These are phyloP conservation scores for Sebastes fasciatus DNA, from an alignment of 2,113 vertebrate species.

Conservation along the genomic window DNA sequence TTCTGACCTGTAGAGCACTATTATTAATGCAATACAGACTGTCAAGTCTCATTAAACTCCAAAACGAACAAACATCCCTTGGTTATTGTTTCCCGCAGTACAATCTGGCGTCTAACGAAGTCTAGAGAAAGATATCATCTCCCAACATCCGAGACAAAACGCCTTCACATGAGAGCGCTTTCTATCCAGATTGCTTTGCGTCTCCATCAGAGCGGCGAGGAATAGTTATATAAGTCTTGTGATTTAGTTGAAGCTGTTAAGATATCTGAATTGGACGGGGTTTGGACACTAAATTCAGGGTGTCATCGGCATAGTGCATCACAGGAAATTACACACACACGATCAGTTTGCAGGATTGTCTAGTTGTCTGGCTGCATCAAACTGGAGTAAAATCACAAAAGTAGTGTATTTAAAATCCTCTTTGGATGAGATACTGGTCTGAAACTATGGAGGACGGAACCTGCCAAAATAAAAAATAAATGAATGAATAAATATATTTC, in stretches of 20 bases:
- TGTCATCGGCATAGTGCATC: neutral
- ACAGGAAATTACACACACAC: neutral
- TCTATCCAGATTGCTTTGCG: constrained; percentile 6
- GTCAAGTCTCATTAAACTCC: neutral
- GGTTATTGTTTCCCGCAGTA: constrained; percentile 11
- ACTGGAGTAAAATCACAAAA: neutral
- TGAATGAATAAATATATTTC: too few relatives aligned
- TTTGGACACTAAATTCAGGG: neutral
- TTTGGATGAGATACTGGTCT: neutral
- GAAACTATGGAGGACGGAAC: too few relatives aligned
- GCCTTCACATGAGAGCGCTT: neutral
- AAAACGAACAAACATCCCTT: neutral
- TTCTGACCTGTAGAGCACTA: neutral
- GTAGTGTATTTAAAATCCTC: too few relatives aligned
- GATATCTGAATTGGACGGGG: neutral
- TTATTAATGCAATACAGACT: neutral
- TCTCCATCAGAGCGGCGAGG: constrained; percentile 5
- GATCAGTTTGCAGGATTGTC: neutral
- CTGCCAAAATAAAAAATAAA: too few relatives aligned
- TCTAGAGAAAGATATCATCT: constrained; percentile 34
- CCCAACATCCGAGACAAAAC: constrained; percentile 18
- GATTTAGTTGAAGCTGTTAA: neutral
- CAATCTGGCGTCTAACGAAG: constrained; percentile 23
- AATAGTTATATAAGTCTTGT: neutral
- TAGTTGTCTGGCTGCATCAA: neutral